Percentiles rank a stretch among this genome's conserved stretches.
These are phyloP conservation scores for Mixornis gularis DNA, from an alignment of 2,113 vertebrate genomes.

Conservation along the genomic window DNA sequence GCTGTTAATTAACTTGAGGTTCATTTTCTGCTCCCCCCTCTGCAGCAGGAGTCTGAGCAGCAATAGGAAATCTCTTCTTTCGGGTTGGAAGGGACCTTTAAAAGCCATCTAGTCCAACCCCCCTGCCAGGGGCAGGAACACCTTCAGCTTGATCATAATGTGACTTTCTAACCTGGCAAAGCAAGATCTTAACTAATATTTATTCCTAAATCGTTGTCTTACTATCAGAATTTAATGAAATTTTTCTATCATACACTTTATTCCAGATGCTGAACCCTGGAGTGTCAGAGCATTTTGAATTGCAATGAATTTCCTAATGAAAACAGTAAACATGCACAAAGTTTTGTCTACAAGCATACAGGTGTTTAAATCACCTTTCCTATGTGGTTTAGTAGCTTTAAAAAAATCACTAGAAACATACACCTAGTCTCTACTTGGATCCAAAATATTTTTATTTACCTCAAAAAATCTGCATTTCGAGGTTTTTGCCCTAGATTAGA, in stretches of 20 bases:
- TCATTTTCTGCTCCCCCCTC: neutral
- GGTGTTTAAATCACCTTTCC: neutral
- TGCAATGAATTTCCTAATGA: neutral
- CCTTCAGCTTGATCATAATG: neutral
- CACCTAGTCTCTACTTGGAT: neutral
- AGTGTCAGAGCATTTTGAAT: neutral
- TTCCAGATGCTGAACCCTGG: neutral
- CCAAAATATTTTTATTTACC: too few species aligned
- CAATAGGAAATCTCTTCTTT: neutral
- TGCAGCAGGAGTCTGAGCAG: neutral
- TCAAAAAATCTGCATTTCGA: neutral
- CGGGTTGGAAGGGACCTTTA: neutral
- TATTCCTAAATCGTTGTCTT: neutral
- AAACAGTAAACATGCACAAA: accelerated
- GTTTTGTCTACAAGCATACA: neutral
- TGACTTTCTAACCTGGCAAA: neutral
- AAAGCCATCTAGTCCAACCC: neutral
- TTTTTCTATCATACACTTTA: neutral
- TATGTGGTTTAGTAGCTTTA: neutral
- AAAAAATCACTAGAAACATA: neutral
- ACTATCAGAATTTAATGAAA: neutral
- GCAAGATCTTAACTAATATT: neutral
- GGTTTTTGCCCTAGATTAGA: neutral
- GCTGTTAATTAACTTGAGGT: neutral
- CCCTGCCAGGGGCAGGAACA: neutral